phyloP scores from a whole-genome alignment of 2,797 vertebrate species.

The Falco naumanni region DNA sequence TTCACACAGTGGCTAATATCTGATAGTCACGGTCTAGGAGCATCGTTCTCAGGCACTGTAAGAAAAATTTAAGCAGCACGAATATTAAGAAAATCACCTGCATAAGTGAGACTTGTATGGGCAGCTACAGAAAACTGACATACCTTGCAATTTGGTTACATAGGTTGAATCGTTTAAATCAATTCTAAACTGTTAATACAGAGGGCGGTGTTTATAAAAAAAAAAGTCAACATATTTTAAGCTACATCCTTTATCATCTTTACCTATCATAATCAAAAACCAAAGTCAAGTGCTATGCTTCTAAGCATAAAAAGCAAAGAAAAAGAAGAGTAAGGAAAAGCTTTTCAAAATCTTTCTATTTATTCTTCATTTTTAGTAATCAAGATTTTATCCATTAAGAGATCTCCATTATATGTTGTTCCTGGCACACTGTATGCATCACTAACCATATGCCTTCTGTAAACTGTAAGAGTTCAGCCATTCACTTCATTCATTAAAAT shows the following conservation, averaged over 20 bases:
- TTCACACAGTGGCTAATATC: background rate
- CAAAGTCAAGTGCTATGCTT: background rate
- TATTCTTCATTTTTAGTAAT: constrained; percentile 24
- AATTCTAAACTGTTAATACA: background rate
- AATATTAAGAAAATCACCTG: background rate
- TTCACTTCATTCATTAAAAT: constrained; percentile 76
- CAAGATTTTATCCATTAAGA: constrained; percentile 50
- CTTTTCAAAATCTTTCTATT: background rate
- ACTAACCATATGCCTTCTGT: constrained; percentile 30
- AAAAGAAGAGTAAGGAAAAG: background rate
- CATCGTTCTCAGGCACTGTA: background rate
- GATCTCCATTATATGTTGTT: constrained; percentile 28
- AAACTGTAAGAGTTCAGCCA: constrained; percentile 60
- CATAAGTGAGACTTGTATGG: background rate
- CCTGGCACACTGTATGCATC: constrained; percentile 19
- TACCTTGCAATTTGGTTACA: background rate
- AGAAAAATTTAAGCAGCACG: background rate
- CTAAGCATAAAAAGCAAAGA: background rate
- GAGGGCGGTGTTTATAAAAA: background rate
- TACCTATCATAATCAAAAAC: background rate
- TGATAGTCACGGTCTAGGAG: background rate
- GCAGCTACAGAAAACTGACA: background rate
- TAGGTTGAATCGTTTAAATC: background rate
- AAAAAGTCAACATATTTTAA: background rate
- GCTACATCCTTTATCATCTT: background rate